Evolutionary conservation across 2,797 vertebrate genomes (phyloP), one percentile per base, ranked within the genome.

Genomic region (Epinephelus coioides): DNA sequence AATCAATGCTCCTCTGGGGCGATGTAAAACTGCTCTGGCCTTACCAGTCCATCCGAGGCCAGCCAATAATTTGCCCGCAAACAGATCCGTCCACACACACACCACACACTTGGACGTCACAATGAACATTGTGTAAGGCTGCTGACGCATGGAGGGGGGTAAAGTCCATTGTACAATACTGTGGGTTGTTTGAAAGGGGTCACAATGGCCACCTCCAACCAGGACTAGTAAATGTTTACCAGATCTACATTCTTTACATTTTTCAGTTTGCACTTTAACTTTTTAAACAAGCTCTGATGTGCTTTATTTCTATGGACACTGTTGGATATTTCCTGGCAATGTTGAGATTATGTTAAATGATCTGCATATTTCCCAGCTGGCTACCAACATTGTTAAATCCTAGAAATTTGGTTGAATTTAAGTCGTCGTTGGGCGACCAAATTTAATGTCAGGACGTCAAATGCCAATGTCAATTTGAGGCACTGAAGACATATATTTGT

Each of bases 111-210:
- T 53, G 38, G 54, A 83, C 72, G 51, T 83, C 83, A 88, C 34
- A 38, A 3, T 38, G 18, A 40, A 12, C 25, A 49, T 93, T 92
- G 75, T 88, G 55, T 76, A 92, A 92, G 60, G 12, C 18, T 79
- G 60, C 60, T 94, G 93, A 91, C 84, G 78, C 86, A 91, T 15
- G 2, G 12, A 54, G 2, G 17, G 81, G 79, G 69, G 46, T 72
- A 82, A 93, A 92, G 88, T 91, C 81, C 68, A 13, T 17, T 67
- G n/a, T 43, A 15, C 43, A 23, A 19, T 44, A 23, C 84, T 88
- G 73, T 86, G 50, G 73, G 15, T 74, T 49, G 0, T 64, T 63
- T 44, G 53, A 13, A 50, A 50, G n/a, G 0, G 60, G 71, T 81
- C 73, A 43, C 40, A 86, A 30, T 56, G 40, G 73, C 19, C 19